phyloP scores from a whole-genome alignment of 2,888 invertebrate species.

The Julus scandinavius region DNA sequence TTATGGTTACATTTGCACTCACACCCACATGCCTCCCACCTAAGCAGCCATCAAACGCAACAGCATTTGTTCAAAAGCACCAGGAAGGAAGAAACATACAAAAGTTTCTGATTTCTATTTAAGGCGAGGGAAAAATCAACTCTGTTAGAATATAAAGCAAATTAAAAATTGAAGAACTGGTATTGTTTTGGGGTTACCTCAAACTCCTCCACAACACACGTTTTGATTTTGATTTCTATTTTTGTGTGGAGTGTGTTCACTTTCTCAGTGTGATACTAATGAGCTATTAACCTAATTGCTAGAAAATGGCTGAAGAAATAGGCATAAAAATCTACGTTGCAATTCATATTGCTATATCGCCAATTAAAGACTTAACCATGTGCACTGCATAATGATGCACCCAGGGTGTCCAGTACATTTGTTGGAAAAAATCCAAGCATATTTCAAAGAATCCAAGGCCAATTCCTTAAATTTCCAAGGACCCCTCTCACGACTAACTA shows the following conservation, averaged over 20 bases:
- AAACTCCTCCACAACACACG: background rate
- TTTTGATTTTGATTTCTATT: background rate
- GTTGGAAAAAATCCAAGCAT: too few relatives aligned
- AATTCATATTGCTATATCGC: background rate
- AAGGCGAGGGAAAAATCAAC: background rate
- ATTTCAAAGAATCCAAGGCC: too few relatives aligned
- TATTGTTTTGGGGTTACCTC: background rate
- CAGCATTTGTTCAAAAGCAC: background rate
- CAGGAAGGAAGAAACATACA: background rate
- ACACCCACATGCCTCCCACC: background rate
- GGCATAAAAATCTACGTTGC: background rate
- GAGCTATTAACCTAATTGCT: constrained; percentile 9
- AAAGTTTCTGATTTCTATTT: background rate
- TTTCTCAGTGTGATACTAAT: background rate
- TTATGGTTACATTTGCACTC: constrained; percentile 2
- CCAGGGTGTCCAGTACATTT: too few relatives aligned
- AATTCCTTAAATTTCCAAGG: too few relatives aligned
- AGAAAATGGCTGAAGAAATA: background rate
- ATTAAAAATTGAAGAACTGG: background rate
- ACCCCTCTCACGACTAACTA: too few relatives aligned
- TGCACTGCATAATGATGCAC: background rate
- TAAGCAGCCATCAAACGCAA: background rate
- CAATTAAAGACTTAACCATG: background rate
- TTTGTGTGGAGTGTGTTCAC: background rate
- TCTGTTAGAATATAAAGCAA: background rate